Percentiles rank a stretch among this genome's conserved stretches.
Evolutionary conservation across 2,888 invertebrate genomes (phyloP).

Genomic region (Hirtodrosophila alboralis): DNA sequence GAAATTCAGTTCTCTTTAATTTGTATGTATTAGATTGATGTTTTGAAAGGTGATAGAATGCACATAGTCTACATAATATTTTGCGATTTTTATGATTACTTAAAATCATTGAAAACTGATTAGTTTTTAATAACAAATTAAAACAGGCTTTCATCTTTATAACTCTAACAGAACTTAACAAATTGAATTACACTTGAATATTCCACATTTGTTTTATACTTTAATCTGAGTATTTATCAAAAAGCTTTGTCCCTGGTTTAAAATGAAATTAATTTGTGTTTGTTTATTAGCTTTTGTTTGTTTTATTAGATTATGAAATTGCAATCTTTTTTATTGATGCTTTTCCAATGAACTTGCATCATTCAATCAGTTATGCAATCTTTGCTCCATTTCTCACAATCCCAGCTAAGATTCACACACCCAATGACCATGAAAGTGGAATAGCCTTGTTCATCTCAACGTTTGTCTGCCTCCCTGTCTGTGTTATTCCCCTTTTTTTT

Average conservation of each 20-base stretch:
- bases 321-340: background rate
- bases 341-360: background rate
- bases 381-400: conserved; percentile 31
- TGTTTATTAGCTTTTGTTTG: background rate
- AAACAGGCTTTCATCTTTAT: too few species aligned
- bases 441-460: conserved; percentile 12
- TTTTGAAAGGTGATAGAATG: too few species aligned
- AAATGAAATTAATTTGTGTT: background rate
- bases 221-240: too few species aligned
- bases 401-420: conserved; percentile 8
- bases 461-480: background rate
- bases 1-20: conserved; percentile 1
- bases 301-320: background rate
- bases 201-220: too few species aligned
- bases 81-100: too few species aligned
- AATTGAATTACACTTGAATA: too few species aligned
- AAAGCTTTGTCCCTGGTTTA: background rate
- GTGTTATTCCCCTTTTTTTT: too few species aligned
- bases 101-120: too few species aligned
- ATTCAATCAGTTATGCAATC: conserved; percentile 29
- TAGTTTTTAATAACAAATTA: too few species aligned
- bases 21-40: conserved; percentile 26
- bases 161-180: too few species aligned
- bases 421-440: conserved; percentile 17
- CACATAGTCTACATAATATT: too few species aligned